phyloP scores from a whole-genome alignment of 2,113 vertebrate species.

The Centropristis striata region DNA sequence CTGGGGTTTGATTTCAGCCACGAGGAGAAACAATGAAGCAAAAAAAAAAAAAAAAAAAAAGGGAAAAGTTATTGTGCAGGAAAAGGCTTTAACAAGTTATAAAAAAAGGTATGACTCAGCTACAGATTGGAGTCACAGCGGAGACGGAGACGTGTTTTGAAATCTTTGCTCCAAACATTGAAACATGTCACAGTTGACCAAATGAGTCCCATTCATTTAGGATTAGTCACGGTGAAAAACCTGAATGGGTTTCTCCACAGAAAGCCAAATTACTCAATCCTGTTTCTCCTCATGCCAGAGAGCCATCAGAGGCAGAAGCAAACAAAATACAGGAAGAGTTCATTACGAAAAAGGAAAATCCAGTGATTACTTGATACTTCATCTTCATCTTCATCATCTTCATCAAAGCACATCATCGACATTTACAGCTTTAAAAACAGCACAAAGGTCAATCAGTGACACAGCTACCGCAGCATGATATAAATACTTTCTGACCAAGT shows the following conservation, averaged over 20 bases:
- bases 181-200: conserved; percentile 18
- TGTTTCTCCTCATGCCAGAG: conserved; percentile 42
- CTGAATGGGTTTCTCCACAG: conserved; percentile 20
- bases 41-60: background rate
- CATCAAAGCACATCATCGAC: background rate
- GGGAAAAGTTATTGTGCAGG: background rate
- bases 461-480: background rate
- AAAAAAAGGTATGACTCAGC: background rate
- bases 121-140: conserved; percentile 3
- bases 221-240: conserved; percentile 46
- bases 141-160: conserved; percentile 32
- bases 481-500: background rate
- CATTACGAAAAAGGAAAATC: background rate
- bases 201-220: conserved; percentile 27
- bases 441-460: background rate
- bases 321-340: conserved; percentile 15
- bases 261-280: conserved; percentile 47
- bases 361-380: background rate
- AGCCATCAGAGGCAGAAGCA: conserved; percentile 21
- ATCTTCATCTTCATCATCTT: background rate
- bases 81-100: background rate
- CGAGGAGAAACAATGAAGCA: background rate
- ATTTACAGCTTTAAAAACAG: background rate
- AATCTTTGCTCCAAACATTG: background rate
- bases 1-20: conserved; percentile 12